phyloP scores from a whole-genome alignment of 2,888 invertebrate species.

The Muscina levida region DNA sequence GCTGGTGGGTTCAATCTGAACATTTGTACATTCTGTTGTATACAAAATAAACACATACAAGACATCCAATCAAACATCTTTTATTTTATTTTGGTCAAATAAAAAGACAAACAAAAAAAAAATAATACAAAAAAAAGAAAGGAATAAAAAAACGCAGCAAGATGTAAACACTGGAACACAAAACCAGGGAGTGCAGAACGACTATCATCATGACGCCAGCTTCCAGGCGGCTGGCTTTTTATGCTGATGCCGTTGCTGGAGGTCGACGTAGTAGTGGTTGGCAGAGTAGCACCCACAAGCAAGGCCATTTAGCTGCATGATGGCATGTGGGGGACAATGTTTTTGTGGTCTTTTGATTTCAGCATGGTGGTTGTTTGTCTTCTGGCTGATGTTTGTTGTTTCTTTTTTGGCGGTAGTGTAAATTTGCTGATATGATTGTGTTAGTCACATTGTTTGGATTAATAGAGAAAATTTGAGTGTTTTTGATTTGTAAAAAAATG shows the following conservation, averaged over 20 bases:
- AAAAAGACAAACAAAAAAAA: too few relatives aligned
- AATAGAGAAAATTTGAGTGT: too few relatives aligned
- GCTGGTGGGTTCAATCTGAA: too few relatives aligned
- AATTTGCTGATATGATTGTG: too few relatives aligned
- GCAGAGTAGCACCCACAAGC: constrained; percentile 55
- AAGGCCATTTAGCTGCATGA: constrained; percentile 41
- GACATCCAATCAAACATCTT: constrained; percentile 23
- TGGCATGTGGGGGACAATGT: not conserved
- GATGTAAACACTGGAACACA: constrained; percentile 2
- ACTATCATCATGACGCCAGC: constrained; percentile 11
- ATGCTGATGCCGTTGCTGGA: constrained; percentile 13
- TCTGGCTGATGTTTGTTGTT: too few relatives aligned
- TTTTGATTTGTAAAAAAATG: too few relatives aligned
- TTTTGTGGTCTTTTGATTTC: not conserved
- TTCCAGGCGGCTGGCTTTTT: not conserved
- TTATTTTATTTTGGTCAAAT: not conserved
- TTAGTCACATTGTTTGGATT: too few relatives aligned
- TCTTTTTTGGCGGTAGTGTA: too few relatives aligned
- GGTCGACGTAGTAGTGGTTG: not conserved
- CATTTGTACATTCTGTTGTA: not conserved
- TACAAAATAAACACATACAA: not conserved
- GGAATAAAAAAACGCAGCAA: too few relatives aligned
- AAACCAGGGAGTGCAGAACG: constrained; percentile 4
- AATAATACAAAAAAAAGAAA: too few relatives aligned
- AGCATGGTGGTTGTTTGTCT: too few relatives aligned